These are phyloP conservation scores for Latrodectus geometricus DNA, from an alignment of 1,140 invertebrate species.

Conservation along the genomic window DNA sequence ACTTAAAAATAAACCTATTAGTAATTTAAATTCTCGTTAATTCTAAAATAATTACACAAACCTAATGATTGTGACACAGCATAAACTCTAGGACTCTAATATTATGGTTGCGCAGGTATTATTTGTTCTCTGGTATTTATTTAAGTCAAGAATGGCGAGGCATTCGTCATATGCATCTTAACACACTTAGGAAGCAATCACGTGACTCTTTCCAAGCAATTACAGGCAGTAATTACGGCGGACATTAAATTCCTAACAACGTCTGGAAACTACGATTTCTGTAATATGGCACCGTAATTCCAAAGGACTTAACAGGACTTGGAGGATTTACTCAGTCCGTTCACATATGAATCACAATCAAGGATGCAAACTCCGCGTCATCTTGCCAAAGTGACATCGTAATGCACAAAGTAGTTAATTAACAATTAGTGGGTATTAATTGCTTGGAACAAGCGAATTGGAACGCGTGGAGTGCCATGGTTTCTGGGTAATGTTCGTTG, in stretches of 20 bases:
- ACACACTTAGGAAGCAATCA: not conserved
- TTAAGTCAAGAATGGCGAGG: not conserved
- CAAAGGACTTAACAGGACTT: too few species aligned
- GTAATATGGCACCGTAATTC: not conserved
- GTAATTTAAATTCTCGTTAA: not conserved
- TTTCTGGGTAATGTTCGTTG: too few species aligned
- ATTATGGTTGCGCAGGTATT: not conserved
- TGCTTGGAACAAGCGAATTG: too few species aligned
- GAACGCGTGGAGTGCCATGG: too few species aligned
- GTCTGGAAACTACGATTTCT: not conserved
- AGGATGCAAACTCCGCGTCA: too few species aligned
- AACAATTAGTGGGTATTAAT: too few species aligned
- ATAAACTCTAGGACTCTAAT: not conserved
- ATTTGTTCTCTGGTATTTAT: not conserved
- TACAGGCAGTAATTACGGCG: not conserved
- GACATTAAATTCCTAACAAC: not conserved
- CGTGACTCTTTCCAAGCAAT: not conserved
- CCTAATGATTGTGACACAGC: not conserved
- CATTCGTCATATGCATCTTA: not conserved
- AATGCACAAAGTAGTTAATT: too few species aligned
- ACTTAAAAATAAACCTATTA: not conserved
- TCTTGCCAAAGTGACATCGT: too few species aligned
- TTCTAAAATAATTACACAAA: not conserved
- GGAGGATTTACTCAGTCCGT: too few species aligned
- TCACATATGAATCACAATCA: too few species aligned